Percentiles rank a stretch among this genome's conserved stretches.
Conservation (phyloP, 2,113 vertebrate species). For the Pionites leucogaster region DNA sequence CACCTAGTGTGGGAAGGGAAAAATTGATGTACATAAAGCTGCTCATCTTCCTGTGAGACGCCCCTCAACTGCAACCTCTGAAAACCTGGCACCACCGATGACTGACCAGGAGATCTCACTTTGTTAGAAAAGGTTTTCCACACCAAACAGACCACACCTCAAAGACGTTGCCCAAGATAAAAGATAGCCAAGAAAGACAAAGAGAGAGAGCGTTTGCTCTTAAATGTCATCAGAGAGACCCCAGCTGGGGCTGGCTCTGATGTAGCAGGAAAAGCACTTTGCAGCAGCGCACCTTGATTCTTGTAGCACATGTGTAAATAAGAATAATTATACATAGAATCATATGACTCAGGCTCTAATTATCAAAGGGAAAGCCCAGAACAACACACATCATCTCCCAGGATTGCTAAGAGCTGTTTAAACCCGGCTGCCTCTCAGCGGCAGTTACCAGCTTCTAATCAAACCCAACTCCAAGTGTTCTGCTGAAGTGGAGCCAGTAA, state of each 20-base stretch:
- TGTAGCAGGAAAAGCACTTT: background rate
- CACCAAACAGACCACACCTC: background rate
- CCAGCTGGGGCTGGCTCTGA: background rate
- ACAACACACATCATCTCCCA: background rate
- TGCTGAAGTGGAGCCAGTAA: background rate
- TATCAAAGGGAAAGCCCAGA: background rate
- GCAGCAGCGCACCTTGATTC: accelerated
- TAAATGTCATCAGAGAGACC: background rate
- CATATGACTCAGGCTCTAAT: background rate
- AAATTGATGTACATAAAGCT: slow-evolving; percentile 34
- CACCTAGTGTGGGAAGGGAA: background rate
- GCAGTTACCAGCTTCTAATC: background rate
- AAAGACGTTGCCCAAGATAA: background rate
- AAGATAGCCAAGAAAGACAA: background rate
- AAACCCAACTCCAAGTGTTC: background rate
- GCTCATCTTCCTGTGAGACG: background rate
- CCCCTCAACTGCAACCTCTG: background rate
- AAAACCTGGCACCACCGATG: background rate
- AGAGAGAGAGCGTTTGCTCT: background rate
- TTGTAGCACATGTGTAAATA: background rate
- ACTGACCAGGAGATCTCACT: accelerated
- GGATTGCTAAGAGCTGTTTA: background rate
- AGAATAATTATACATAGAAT: background rate
- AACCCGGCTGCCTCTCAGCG: background rate
- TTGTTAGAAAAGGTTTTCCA: background rate